Conservation (phyloP, 2,888 invertebrate species). For the Altica lythri region DNA sequence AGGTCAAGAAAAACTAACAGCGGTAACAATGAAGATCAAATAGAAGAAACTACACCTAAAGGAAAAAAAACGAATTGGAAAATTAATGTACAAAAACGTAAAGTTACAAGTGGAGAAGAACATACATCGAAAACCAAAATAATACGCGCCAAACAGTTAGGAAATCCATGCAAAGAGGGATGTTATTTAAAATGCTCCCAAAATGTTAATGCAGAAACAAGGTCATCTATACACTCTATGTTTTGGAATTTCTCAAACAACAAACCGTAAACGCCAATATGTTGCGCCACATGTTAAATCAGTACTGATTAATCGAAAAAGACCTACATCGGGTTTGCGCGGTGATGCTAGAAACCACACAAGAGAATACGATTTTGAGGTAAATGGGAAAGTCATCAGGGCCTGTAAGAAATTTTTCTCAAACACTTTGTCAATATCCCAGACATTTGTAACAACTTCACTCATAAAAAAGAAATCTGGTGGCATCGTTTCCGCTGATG, state of each 20-base stretch:
- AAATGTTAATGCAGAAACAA: not conserved
- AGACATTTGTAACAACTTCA: conserved; percentile 8
- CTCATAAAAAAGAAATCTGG: not conserved
- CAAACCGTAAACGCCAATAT: not conserved
- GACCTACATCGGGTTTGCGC: conserved; percentile 15
- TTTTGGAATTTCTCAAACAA: not conserved
- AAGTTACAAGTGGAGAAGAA: not conserved
- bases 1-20: not conserved
- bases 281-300: not conserved
- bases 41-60: not conserved
- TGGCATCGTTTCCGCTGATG: not conserved
- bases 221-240: not conserved
- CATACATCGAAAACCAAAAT: not conserved
- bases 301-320: conserved; percentile 5
- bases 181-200: not conserved
- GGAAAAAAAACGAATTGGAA: not conserved
- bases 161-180: not conserved
- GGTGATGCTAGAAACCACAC: conserved; percentile 15
- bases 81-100: not conserved
- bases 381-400: conserved; percentile 14
- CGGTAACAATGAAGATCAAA: not conserved
- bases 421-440: conserved; percentile 8
- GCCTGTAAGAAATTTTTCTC: not conserved
- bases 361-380: conserved; percentile 15
- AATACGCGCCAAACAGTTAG: not conserved